Percentiles rank a stretch among this genome's conserved stretches.
These are phyloP conservation scores for Papilio protenor DNA, from an alignment of 2,888 invertebrate species.

Conservation along the genomic window DNA sequence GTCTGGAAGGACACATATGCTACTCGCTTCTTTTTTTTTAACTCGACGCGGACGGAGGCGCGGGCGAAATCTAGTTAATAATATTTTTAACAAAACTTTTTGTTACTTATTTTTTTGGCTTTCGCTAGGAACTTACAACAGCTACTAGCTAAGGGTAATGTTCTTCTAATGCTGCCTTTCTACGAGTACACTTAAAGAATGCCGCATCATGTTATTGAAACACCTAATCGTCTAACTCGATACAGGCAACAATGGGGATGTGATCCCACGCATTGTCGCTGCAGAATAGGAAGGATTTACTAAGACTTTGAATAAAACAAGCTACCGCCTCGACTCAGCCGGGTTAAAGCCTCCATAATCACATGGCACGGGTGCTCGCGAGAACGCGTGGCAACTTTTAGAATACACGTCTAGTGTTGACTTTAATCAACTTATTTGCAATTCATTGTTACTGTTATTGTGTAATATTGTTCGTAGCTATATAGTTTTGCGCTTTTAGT, in stretches of 20 bases:
- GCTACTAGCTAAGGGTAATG: no score
- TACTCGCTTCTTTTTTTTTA: no score
- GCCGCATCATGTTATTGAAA: slow-evolving; percentile 59
- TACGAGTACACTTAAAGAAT: slow-evolving; percentile 5
- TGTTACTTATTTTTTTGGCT: background rate
- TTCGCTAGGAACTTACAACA: background rate
- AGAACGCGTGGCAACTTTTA: slow-evolving; percentile 59
- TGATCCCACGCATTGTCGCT: slow-evolving; percentile 74
- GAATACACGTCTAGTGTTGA: slow-evolving; percentile 40
- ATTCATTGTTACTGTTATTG: slow-evolving; percentile 44
- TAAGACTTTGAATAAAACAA: slow-evolving; percentile 74
- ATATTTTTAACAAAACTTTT: no score
- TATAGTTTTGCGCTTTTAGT: background rate
- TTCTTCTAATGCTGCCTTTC: background rate
- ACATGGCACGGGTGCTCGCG: slow-evolving; percentile 60
- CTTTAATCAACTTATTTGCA: slow-evolving; percentile 47
- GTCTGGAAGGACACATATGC: no score
- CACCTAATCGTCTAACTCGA: slow-evolving; percentile 75
- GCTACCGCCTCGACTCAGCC: slow-evolving; percentile 64
- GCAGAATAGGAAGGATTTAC: slow-evolving; percentile 77
- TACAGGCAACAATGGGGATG: slow-evolving; percentile 69
- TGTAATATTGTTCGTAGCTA: background rate
- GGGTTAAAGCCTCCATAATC: slow-evolving; percentile 74
- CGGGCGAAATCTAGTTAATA: no score
- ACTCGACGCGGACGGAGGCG: no score